Percentiles rank a stretch among this genome's conserved stretches.
phyloP scores from a whole-genome alignment of 2,113 vertebrate species.

The Gavialis gangeticus region DNA sequence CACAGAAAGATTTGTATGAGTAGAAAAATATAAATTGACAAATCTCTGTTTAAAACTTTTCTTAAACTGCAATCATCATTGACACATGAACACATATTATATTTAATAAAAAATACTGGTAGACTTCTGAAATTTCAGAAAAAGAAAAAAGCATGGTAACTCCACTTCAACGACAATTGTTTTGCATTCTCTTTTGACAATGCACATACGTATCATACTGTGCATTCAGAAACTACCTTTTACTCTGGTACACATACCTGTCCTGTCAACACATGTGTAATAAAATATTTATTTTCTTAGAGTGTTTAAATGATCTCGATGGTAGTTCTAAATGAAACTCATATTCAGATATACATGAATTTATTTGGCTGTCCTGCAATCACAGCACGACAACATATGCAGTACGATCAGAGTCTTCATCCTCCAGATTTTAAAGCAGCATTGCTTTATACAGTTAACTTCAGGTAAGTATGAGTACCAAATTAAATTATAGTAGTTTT shows the following conservation, averaged over 20 bases:
- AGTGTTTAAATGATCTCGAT: not conserved
- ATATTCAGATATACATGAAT: not conserved
- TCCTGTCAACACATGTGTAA: slow-evolving; percentile 41
- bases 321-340: not conserved
- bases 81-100: slow-evolving; percentile 80
- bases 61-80: slow-evolving; percentile 59
- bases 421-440: not conserved
- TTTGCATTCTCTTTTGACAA: slow-evolving; percentile 78
- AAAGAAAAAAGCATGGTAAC: slow-evolving; percentile 50
- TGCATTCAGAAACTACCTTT: slow-evolving; percentile 72
- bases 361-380: not conserved
- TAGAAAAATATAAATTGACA: not conserved
- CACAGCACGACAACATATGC: not conserved
- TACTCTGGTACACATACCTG: slow-evolving; percentile 63
- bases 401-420: not conserved
- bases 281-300: not conserved
- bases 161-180: slow-evolving; percentile 80
- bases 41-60: slow-evolving; percentile 18
- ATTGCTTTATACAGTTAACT: not conserved
- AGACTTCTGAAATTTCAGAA: slow-evolving; percentile 78
- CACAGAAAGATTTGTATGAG: slow-evolving; percentile 12
- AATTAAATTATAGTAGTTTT: slow-evolving; percentile 79
- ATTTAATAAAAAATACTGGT: slow-evolving; percentile 76
- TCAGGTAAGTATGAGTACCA: slow-evolving; percentile 54
- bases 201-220: slow-evolving; percentile 50